phyloP scores from a whole-genome alignment of 1,140 invertebrate genomes.

The Matsumurasca onukii region DNA sequence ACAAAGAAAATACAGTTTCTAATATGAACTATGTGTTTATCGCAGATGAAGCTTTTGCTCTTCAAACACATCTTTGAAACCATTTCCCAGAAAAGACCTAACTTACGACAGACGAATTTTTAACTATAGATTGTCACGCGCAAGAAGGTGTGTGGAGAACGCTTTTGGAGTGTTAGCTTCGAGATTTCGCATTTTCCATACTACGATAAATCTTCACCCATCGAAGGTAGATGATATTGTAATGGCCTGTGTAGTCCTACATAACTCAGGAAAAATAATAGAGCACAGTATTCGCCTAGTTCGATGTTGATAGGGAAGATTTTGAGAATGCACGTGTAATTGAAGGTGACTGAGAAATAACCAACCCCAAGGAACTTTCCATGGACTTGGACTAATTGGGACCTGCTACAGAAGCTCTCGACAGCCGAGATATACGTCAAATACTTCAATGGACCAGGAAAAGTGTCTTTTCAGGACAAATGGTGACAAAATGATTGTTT shows the following conservation, averaged over 20 bases:
- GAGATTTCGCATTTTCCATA: conserved; percentile 49
- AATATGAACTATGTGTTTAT: conserved; percentile 48
- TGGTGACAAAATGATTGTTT: not conserved
- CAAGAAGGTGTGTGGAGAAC: conserved; percentile 52
- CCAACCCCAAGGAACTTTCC: conserved; percentile 20
- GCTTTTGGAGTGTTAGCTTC: conserved; percentile 50
- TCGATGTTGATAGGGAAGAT: conserved; percentile 24
- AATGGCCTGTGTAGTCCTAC: conserved; percentile 31
- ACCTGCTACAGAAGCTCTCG: not conserved
- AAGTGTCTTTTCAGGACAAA: conserved; percentile 26
- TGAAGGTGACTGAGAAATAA: conserved; percentile 4
- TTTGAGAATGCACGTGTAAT: conserved; percentile 13
- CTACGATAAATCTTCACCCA: conserved; percentile 42
- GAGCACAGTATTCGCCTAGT: conserved; percentile 1
- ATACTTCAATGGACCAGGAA: conserved; percentile 8
- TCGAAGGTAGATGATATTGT: conserved; percentile 38
- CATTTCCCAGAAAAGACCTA: conserved; percentile 46
- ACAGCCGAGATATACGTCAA: conserved; percentile 6
- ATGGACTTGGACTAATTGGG: conserved; percentile 33
- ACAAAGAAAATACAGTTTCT: conserved; percentile 30
- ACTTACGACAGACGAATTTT: conserved; percentile 44
- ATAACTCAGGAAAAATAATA: conserved; percentile 30
- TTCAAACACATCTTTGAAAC: conserved; percentile 46
- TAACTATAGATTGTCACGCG: conserved; percentile 47
- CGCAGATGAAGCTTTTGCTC: conserved; percentile 48